phyloP scores from a whole-genome alignment of 2,888 invertebrate species.

The Antitype chi region DNA sequence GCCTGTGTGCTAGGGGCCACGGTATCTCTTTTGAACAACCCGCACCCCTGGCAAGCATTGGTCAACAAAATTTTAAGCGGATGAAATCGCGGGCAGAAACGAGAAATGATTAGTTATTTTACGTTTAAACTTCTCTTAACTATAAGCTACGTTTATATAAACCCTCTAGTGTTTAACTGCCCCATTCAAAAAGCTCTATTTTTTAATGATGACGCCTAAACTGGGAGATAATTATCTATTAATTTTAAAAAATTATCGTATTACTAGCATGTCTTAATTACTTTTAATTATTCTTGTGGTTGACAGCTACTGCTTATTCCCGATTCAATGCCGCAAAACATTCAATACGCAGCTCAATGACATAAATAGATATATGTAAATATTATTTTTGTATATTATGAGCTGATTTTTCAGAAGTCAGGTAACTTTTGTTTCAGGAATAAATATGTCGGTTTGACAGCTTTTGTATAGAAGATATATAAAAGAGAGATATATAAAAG shows the following conservation, averaged over 20 bases:
- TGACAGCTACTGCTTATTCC: constrained; percentile 44
- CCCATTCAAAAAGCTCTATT: not conserved
- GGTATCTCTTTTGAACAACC: no score
- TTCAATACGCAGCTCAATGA: constrained; percentile 51
- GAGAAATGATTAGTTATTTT: not conserved
- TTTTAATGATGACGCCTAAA: not conserved
- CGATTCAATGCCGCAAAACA: constrained; percentile 49
- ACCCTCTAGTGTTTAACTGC: not conserved
- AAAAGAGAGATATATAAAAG: not conserved
- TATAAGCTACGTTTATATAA: not conserved
- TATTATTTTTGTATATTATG: not conserved
- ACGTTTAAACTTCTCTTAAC: not conserved
- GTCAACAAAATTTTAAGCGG: no score
- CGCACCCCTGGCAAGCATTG: no score
- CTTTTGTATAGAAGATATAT: no score
- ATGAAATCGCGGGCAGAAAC: no score
- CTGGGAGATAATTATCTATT: not conserved
- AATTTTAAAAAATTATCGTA: not conserved
- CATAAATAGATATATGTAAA: constrained; percentile 3
- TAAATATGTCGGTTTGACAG: no score
- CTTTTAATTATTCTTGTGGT: constrained; percentile 51
- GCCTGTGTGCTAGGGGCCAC: no score
- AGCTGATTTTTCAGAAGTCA: no score
- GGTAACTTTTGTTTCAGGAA: no score
- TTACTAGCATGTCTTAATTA: constrained; percentile 28